A percentile compares a stretch with the other conserved stretches of the same genome.
These are phyloP conservation scores for Caenorhabditis zanzibari DNA, from an alignment of 2,888 invertebrate species.

Conservation along the genomic window DNA sequence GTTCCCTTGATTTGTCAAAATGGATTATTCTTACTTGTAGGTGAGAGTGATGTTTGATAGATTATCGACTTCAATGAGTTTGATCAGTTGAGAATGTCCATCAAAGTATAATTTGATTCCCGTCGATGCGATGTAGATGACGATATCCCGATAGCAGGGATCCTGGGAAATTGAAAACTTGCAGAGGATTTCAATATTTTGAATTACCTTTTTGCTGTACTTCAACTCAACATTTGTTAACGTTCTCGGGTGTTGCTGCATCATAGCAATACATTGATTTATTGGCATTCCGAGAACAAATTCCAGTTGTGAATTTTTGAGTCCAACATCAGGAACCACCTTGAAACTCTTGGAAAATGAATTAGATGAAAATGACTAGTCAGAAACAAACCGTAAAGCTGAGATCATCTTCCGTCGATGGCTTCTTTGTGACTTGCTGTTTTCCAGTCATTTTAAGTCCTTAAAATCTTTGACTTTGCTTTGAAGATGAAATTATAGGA, in stretches of 20 bases:
- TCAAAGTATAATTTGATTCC: conserved; percentile 98
- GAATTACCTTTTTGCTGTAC: conserved; percentile 78
- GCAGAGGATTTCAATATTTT: not conserved
- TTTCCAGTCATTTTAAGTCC: conserved; percentile 41
- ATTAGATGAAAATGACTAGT: not conserved
- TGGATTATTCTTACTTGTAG: conserved; percentile 89
- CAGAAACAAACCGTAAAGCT: conserved; percentile 38
- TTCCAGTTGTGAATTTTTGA: conserved; percentile 79
- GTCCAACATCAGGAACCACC: conserved; percentile 81
- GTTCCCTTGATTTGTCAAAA: too few species aligned
- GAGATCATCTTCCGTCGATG: conserved; percentile 47
- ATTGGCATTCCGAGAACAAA: conserved; percentile 81
- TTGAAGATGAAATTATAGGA: not conserved
- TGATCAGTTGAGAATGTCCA: conserved; percentile 94
- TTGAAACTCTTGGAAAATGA: conserved; percentile 48
- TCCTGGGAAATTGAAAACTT: conserved; percentile 87
- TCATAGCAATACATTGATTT: conserved; percentile 77
- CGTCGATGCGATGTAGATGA: conserved; percentile 96
- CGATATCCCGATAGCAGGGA: conserved; percentile 95
- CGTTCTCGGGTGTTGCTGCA: conserved; percentile 77
- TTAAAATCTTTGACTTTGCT: not conserved
- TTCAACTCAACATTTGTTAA: conserved; percentile 78
- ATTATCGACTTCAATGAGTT: conserved; percentile 95
- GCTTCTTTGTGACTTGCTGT: conserved; percentile 50
- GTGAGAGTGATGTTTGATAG: conserved; percentile 97